Percentiles rank a stretch among this genome's conserved stretches.
Evolutionary conservation across 2,797 vertebrate genomes (phyloP).

Genomic region (Tolypeutes matacus): DNA sequence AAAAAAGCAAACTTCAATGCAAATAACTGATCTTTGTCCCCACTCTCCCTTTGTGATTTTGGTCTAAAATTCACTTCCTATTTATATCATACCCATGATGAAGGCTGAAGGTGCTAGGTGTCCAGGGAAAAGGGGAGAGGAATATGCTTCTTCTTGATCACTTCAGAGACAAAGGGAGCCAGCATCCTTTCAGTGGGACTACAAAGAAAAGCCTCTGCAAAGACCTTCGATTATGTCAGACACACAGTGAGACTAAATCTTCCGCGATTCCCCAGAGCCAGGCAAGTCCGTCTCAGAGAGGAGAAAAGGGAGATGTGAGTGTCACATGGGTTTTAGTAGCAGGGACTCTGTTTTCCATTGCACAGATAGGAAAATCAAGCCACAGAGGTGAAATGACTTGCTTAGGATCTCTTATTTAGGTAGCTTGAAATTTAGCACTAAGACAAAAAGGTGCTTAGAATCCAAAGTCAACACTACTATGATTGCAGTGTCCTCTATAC

Average conservation of each 20-base stretch:
- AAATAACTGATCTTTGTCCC: neutral
- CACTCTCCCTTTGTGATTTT: neutral
- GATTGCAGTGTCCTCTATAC: neutral
- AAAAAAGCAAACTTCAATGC: neutral
- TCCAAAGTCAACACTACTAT: neutral
- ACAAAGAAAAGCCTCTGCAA: neutral
- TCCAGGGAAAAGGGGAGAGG: neutral
- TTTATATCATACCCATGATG: accelerated
- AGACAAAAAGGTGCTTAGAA: neutral
- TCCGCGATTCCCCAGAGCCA: neutral
- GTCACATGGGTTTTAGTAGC: neutral
- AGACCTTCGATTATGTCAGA: neutral
- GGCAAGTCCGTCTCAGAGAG: neutral
- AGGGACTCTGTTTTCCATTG: neutral
- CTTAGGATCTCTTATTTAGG: neutral
- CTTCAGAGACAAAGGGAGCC: neutral
- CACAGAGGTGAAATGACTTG: neutral
- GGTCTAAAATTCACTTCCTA: neutral
- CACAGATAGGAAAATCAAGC: neutral
- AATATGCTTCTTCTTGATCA: neutral
- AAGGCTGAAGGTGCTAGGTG: neutral
- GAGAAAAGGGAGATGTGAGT: neutral
- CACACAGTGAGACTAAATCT: neutral
- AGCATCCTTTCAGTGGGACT: neutral
- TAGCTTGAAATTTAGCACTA: neutral